Percentiles rank a stretch among this genome's conserved stretches.
These are phyloP conservation scores for Bombus soroeensis DNA, from an alignment of 1,140 invertebrate genomes.

Conservation along the genomic window DNA sequence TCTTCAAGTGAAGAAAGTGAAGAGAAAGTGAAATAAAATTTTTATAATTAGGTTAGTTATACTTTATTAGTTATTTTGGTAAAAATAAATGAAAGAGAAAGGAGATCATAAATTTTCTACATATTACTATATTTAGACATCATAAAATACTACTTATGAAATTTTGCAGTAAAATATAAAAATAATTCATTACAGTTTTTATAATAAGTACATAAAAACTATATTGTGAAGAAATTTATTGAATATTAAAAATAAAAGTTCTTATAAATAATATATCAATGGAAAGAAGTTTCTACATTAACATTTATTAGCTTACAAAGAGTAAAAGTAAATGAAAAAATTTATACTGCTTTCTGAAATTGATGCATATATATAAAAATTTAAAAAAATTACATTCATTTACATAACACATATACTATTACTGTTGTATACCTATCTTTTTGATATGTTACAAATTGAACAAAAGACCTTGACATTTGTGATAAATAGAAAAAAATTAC, in stretches of 20 bases:
- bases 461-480: not conserved
- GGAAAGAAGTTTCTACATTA: not conserved
- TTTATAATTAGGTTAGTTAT: not conserved
- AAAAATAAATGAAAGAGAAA: not conserved
- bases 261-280: not conserved
- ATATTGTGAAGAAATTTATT: not conserved
- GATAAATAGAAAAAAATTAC: not conserved
- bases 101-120: not conserved
- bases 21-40: not conserved
- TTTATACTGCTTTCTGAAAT: not conserved
- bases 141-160: not conserved
- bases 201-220: not conserved
- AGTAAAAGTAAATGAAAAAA: not conserved
- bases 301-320: not conserved
- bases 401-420: too few species aligned
- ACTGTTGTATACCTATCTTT: not conserved
- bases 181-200: not conserved
- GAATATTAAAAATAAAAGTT: not conserved
- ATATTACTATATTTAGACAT: not conserved
- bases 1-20: too few species aligned
- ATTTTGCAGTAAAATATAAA: not conserved
- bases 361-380: not conserved
- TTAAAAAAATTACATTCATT: not conserved
- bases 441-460: not conserved
- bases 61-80: not conserved